Conservation (phyloP, 1,140 invertebrate genomes). For the Apocrypta bakeri region DNA sequence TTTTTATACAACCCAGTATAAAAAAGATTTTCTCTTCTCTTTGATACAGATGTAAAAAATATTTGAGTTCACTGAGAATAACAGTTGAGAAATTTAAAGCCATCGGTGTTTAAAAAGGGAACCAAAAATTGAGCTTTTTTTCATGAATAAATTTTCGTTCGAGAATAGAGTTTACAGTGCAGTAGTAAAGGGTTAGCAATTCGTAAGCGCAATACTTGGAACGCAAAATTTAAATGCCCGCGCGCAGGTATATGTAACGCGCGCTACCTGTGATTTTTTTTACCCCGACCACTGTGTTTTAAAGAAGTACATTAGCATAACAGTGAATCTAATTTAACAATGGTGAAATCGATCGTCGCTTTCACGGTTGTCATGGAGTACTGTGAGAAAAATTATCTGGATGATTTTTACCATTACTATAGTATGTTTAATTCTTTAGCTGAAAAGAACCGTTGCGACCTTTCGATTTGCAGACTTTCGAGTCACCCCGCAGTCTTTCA, state of each 20-base stretch:
- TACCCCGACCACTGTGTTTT: neutral
- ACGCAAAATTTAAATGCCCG: slow-evolving; percentile 13
- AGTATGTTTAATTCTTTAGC: too few species aligned
- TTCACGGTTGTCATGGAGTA: slow-evolving; percentile 1
- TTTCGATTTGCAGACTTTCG: neutral
- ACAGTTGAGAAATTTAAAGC: neutral
- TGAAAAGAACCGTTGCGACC: slow-evolving; percentile 6
- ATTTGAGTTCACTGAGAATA: slow-evolving; percentile 6
- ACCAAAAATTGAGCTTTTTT: neutral
- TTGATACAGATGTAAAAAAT: neutral
- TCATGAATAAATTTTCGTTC: slow-evolving; percentile 15
- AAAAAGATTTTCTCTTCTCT: neutral
- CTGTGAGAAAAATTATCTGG: slow-evolving; percentile 1
- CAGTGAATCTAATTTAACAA: neutral
- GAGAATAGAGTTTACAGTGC: neutral
- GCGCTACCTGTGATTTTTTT: slow-evolving; percentile 1
- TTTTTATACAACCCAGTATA: neutral
- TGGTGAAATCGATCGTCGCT: slow-evolving; percentile 1
- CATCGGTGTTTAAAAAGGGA: neutral
- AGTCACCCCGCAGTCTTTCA: neutral
- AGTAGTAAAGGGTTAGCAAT: neutral
- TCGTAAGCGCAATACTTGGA: neutral
- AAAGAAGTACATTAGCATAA: slow-evolving; percentile 3
- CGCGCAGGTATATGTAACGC: neutral
- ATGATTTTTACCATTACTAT: neutral